Evolutionary conservation across 2,888 invertebrate genomes (phyloP), one percentile per base, ranked within the genome.

Genomic region (Plutella xylostella): DNA sequence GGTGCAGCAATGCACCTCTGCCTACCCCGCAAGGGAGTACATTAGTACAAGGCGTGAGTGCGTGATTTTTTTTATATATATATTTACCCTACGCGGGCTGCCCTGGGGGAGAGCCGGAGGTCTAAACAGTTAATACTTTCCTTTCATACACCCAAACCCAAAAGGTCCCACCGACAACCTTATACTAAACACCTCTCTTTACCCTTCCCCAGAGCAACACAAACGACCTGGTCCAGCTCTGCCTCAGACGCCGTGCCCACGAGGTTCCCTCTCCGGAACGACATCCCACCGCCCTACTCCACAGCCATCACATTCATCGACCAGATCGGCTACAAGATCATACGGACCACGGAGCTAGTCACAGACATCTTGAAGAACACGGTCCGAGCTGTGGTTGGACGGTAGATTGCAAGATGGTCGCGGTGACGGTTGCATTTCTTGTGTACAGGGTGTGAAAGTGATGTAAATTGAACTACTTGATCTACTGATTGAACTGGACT

Each of bases 241-340:
- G 63, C 65, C 0, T 61, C 69, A 3, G 70, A 72, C 50, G 55
- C 65, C 2, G 57, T 65, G 47, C 61, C 76, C 1, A 79, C 77
- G 1, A 64, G 72, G 3, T 72, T 70, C 51, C 72, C 79, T 5
- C 48, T 70, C 3, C 66, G 72, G 0, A 55, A 55, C 9, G 72
- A 71, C 12, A 46, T 71, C 4, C 61, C 66, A 0, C 51, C 57
- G 0, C 63, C 72, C 0, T 75, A 68, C 60, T 68, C 79, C 45
- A 80, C 83, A 1, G 76, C 79, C 42, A 74, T 78, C 43, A 82
- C 83, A 1, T 50, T 84, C 50, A 82, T 84, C 52, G 84, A 84
- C 55, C 78, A 79, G 51, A 80, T 85, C 49, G 78, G 83, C 2
- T 72, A 71, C 63, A 84, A 84, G 58, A 84, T 85, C 51, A 82